Evolutionary conservation across 92 coral and sea anemone genomes (phyloP).

Genomic region (Palythoa grandis): DNA sequence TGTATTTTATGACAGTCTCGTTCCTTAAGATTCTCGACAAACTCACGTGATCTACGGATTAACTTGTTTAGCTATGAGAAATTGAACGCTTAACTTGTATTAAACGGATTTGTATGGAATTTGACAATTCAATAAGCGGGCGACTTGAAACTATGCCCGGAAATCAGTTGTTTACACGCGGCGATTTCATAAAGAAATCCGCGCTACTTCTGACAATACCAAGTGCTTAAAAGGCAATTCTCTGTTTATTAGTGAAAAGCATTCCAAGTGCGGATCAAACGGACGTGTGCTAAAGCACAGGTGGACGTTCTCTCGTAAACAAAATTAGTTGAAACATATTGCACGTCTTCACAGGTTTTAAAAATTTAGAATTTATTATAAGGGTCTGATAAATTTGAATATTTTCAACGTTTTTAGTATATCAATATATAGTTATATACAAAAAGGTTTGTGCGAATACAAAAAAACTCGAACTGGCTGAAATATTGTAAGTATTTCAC

Average conservation of each 20-base stretch:
- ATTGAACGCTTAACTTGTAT: conserved; percentile 27
- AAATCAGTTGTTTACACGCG: conserved; percentile 28
- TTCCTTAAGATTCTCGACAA: conserved; percentile 11
- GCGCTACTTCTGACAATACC: conserved; percentile 15
- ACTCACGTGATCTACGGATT: conserved; percentile 21
- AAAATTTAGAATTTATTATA: too few species aligned
- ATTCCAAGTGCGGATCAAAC: conserved; percentile 24
- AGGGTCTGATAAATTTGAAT: too few species aligned
- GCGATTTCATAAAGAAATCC: conserved; percentile 34
- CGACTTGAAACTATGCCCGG: conserved; percentile 19
- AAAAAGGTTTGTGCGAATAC: too few species aligned
- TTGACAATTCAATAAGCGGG: conserved; percentile 43
- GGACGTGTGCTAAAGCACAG: not conserved
- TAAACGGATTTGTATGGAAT: conserved; percentile 35
- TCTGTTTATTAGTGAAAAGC: conserved; percentile 13
- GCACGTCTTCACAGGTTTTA: too few species aligned
- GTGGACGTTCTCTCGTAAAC: not conserved
- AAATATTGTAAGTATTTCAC: too few species aligned
- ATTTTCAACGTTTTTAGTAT: too few species aligned
- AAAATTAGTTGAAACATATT: not conserved
- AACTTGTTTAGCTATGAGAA: conserved; percentile 7
- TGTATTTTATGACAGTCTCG: not conserved
- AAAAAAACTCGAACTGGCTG: too few species aligned
- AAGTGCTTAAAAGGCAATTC: conserved; percentile 20
- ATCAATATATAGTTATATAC: too few species aligned